Percentiles rank a stretch among this genome's conserved stretches.
Evolutionary conservation across 2,113 vertebrate species (phyloP).

Genomic region (Strigops habroptila): DNA sequence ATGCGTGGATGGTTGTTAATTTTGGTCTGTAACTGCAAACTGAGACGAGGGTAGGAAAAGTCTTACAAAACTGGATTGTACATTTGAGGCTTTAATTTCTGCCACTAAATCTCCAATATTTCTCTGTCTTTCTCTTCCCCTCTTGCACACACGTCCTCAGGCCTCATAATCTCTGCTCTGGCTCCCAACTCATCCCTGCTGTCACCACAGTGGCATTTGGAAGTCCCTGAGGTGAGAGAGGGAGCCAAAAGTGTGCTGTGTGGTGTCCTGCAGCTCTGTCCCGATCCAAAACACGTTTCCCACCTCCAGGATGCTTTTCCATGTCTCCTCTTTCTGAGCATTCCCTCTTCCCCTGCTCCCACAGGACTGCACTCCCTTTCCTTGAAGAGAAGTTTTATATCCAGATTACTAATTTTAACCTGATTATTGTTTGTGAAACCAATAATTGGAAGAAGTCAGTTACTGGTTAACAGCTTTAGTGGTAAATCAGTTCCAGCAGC

Average conservation of each 20-base stretch:
- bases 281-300: conserved; percentile 8
- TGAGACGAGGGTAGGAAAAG: neutral
- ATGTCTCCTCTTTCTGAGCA: neutral
- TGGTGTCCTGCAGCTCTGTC: neutral
- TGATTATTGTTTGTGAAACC: conserved; percentile 24
- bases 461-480: conserved; percentile 21
- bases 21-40: neutral
- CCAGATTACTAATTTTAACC: conserved; percentile 38
- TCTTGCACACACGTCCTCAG: neutral
- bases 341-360: neutral
- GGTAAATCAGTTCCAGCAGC: conserved; percentile 53
- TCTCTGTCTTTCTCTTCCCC: neutral
- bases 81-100: neutral
- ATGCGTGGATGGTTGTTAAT: neutral
- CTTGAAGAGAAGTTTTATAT: neutral
- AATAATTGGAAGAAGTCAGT: conserved; percentile 28
- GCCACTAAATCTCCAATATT: neutral
- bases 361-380: neutral
- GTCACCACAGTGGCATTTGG: conserved; percentile 23
- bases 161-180: neutral
- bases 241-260: neutral
- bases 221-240: neutral
- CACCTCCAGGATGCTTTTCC: neutral
- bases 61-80: neutral
- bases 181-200: neutral